These are phyloP conservation scores for Neofelis nebulosa DNA, from an alignment of 2,113 vertebrate species.

Conservation along the genomic window DNA sequence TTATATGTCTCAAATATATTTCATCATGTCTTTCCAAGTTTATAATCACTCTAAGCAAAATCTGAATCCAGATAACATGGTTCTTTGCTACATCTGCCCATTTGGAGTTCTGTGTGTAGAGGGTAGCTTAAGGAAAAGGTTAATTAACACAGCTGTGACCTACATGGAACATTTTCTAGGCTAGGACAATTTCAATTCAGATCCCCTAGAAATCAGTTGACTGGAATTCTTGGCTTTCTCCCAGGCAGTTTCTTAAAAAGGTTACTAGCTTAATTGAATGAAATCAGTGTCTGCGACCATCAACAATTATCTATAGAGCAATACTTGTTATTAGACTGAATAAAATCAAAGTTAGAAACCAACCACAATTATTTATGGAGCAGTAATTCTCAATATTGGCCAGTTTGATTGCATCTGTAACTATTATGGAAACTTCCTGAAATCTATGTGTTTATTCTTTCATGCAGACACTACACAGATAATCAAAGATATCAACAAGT, in stretches of 20 bases:
- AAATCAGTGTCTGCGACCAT: constrained; percentile 69
- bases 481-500: background rate
- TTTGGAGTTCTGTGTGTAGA: constrained; percentile 27
- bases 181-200: constrained; percentile 60
- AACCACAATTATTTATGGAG: constrained; percentile 47
- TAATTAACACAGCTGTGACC: constrained; percentile 69
- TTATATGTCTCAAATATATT: background rate
- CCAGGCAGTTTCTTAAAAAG: constrained; percentile 76
- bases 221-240: constrained; percentile 69
- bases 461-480: background rate
- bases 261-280: constrained; percentile 75
- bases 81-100: constrained; percentile 37
- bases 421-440: constrained; percentile 29
- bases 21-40: constrained; percentile 49
- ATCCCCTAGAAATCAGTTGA: constrained; percentile 58
- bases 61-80: constrained; percentile 18
- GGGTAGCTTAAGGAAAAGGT: constrained; percentile 55
- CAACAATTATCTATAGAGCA: constrained; percentile 72
- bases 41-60: constrained; percentile 56
- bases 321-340: constrained; percentile 69
- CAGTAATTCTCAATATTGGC: background rate
- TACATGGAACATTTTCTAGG: constrained; percentile 66
- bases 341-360: constrained; percentile 69
- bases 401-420: background rate
- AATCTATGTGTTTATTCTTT: constrained; percentile 4